These are phyloP conservation scores for Oxyruncus cristatus DNA, from an alignment of 2,113 vertebrate genomes.

Conservation along the genomic window DNA sequence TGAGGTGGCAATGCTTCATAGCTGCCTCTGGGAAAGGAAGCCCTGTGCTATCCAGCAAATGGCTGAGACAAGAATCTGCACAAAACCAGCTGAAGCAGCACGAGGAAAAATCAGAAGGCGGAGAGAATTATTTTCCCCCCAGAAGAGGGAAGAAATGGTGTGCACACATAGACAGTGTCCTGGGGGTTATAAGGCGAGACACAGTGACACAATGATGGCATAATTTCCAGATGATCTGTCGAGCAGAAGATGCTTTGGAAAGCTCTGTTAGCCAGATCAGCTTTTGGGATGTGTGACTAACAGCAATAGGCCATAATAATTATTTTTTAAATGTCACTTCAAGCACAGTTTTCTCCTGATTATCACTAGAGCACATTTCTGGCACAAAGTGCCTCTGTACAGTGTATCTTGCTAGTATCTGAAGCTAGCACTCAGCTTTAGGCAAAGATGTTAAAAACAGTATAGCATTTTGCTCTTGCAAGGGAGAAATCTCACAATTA, in stretches of 20 bases:
- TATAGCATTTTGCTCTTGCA: conserved; percentile 30
- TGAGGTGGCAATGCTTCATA: not conserved
- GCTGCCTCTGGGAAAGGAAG: not conserved
- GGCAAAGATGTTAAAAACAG: conserved; percentile 44
- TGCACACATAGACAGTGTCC: not conserved
- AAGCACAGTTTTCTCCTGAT: conserved; percentile 31
- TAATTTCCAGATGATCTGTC: not conserved
- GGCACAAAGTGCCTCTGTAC: not conserved
- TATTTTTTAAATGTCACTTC: conserved; percentile 34
- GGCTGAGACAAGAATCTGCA: not conserved
- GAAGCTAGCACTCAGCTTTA: conserved; percentile 8
- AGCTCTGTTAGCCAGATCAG: conserved; percentile 25
- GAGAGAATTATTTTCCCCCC: not conserved
- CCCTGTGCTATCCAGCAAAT: not conserved
- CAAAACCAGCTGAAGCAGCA: not conserved
- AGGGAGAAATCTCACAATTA: conserved; percentile 46
- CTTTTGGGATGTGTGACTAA: conserved; percentile 28
- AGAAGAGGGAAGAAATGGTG: not conserved
- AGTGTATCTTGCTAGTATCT: not conserved
- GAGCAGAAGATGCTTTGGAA: conserved; percentile 16
- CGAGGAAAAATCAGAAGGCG: not conserved
- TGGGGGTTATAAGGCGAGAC: not conserved
- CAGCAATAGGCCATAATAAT: conserved; percentile 11
- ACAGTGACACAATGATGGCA: not conserved
- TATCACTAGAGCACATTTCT: conserved; percentile 24